These are phyloP conservation scores for Piaya cayana DNA, from an alignment of 2,113 vertebrate genomes.

Conservation along the genomic window DNA sequence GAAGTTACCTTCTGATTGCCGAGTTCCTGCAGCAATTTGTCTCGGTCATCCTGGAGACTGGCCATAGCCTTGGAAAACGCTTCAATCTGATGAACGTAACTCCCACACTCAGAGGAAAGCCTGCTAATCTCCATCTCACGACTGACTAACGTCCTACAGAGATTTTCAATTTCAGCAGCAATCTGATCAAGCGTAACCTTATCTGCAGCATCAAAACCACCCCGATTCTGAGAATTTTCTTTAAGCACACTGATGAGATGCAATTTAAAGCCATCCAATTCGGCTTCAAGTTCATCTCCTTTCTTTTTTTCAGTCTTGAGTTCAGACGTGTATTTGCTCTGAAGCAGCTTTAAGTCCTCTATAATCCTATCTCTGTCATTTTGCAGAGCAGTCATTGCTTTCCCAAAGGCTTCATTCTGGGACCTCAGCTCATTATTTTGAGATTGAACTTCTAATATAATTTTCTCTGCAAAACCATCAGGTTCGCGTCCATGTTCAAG, in stretches of 20 bases:
- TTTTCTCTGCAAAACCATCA: slow-evolving; percentile 63
- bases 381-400: slow-evolving; percentile 85
- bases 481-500: slow-evolving; percentile 44
- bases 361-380: slow-evolving; percentile 84
- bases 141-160: slow-evolving; percentile 69
- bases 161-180: slow-evolving; percentile 63
- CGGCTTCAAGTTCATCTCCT: slow-evolving; percentile 73
- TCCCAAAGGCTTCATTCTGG: slow-evolving; percentile 83
- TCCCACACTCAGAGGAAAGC: slow-evolving; percentile 68
- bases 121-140: slow-evolving; percentile 75
- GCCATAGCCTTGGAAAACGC: slow-evolving; percentile 89
- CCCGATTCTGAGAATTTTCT: slow-evolving; percentile 66
- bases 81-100: slow-evolving; percentile 75
- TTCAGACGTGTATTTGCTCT: slow-evolving; percentile 75
- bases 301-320: slow-evolving; percentile 68
- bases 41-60: slow-evolving; percentile 87
- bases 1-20: slow-evolving; percentile 67
- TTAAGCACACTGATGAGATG: slow-evolving; percentile 43
- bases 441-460: slow-evolving; percentile 56
- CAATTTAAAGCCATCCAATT: slow-evolving; percentile 64
- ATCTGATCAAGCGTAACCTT: slow-evolving; percentile 64
- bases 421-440: slow-evolving; percentile 72
- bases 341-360: slow-evolving; percentile 80
- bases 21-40: slow-evolving; percentile 82
- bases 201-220: slow-evolving; percentile 62